Base-by-base conservation (phyloP, 2,888 invertebrate genomes). In the Lochmaea capreae region DNA sequence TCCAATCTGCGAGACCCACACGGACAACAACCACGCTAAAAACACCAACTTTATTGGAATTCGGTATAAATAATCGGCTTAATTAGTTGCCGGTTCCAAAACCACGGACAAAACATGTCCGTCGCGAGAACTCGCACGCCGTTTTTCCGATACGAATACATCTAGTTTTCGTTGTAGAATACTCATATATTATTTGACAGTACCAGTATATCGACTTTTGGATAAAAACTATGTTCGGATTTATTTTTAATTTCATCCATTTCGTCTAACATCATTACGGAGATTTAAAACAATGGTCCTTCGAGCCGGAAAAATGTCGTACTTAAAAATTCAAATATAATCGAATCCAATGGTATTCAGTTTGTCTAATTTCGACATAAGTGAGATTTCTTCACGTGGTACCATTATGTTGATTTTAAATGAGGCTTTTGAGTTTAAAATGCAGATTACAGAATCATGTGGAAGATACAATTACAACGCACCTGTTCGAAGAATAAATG, bases 11-110 rank as follows among this genome's bases (percentile, higher is more conserved):
- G 73, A 76, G 74, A 75, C 75, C 76, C 75, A 75, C 76, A 70
- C 73, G 67, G 66, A 63, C 42, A 72, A 57, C 66, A 73, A 75
- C 59, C 59, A 65, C 76, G 76, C 77, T 71, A 79, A 79, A 79
- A 79, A 81, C 81, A 79, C 81, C 65, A 65, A 76, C 77, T 80
- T 79, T 81, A 81, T 81, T 77, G 80, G 79, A 80, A 81, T 82
- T 81, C 77, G 76, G 76, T 78, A 81, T 81, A 82, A 81, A 82
- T 82, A 81, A 82, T 82, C 81, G 81, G 82, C 82, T 83, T 83
- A 82, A 83, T 82, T 82, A 82, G 77, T 79, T 65, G 61, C 71
- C 73, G 68, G 75, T 71, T 67, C 65, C 57, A 11, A 65, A 75
- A 75, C 67, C 73, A 12, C 46, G 72, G 71, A 67, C 76, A 76